A percentile compares a stretch with the other conserved stretches of the same genome.
phyloP scores from a whole-genome alignment of 2,113 vertebrate species.

The Microtus oregoni region DNA sequence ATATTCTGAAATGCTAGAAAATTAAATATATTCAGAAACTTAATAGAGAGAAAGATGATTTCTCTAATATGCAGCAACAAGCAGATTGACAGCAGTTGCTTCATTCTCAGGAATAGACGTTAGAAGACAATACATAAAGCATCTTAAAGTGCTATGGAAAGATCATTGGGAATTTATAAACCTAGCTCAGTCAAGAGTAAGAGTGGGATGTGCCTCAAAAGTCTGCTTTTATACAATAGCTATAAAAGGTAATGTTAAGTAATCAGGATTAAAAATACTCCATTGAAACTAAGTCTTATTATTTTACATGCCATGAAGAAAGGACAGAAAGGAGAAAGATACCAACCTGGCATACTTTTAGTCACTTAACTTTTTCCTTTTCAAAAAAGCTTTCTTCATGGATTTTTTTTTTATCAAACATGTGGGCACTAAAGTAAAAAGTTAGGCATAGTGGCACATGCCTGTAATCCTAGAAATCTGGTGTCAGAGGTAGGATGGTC shows the following conservation, averaged over 20 bases:
- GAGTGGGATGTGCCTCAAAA: conserved; percentile 48
- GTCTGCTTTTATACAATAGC: conserved; percentile 63
- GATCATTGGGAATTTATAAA: conserved; percentile 57
- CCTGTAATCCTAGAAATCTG: neutral
- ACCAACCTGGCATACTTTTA: conserved; percentile 37
- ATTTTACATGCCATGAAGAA: conserved; percentile 25
- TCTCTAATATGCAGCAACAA: conserved; percentile 34
- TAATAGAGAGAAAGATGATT: neutral
- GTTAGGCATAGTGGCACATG: neutral
- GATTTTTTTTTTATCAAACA: conserved; percentile 68
- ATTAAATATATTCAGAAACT: conserved; percentile 18
- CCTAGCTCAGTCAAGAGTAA: conserved; percentile 38
- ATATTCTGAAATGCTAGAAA: conserved; percentile 25
- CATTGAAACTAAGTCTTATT: conserved; percentile 41
- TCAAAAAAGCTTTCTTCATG: conserved; percentile 52
- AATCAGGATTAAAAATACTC: conserved; percentile 60
- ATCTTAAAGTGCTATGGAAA: conserved; percentile 44
- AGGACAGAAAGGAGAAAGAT: neutral
- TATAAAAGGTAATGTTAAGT: conserved; percentile 68
- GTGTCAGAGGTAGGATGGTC: neutral
- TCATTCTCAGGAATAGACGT: conserved; percentile 42
- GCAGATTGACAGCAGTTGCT: conserved; percentile 22
- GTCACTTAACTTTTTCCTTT: conserved; percentile 47
- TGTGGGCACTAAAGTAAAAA: conserved; percentile 10
- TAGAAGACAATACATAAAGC: conserved; percentile 41